These are phyloP conservation scores for Gambusia yucatana DNA, from an alignment of 2,797 vertebrate genomes.

Conservation along the genomic window DNA sequence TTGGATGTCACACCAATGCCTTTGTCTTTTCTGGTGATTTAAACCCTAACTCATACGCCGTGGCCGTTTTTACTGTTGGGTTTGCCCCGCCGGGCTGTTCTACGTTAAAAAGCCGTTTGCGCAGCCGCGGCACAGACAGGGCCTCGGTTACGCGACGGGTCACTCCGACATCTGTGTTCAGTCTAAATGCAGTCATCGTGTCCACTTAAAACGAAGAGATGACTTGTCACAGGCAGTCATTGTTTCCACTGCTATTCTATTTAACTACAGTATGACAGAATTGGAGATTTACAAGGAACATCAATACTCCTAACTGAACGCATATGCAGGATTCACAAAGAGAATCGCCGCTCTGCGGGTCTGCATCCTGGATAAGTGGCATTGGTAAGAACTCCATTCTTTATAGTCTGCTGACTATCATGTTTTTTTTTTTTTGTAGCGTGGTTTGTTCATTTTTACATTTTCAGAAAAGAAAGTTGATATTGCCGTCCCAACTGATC, in stretches of 20 bases:
- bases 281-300: constrained; percentile 12
- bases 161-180: constrained; percentile 60
- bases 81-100: constrained; percentile 63
- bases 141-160: constrained; percentile 56
- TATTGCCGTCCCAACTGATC: background rate
- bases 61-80: constrained; percentile 71
- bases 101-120: constrained; percentile 75
- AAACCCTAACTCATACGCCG: constrained; percentile 71
- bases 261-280: constrained; percentile 50
- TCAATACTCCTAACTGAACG: constrained; percentile 13
- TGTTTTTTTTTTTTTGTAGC: background rate
- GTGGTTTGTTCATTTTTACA: background rate
- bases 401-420: background rate
- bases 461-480: background rate
- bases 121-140: constrained; percentile 52
- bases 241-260: constrained; percentile 58
- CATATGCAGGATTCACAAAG: constrained; percentile 2
- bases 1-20: constrained; percentile 78
- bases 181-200: constrained; percentile 53
- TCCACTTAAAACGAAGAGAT: constrained; percentile 42
- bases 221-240: constrained; percentile 58
- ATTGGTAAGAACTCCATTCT: background rate
- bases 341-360: background rate
- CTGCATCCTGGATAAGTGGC: background rate
- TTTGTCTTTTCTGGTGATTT: constrained; percentile 78